A percentile compares a stretch with the other conserved stretches of the same genome.
Evolutionary conservation across 2,797 vertebrate genomes (phyloP).

Genomic region (Coracias cyanogaster): DNA sequence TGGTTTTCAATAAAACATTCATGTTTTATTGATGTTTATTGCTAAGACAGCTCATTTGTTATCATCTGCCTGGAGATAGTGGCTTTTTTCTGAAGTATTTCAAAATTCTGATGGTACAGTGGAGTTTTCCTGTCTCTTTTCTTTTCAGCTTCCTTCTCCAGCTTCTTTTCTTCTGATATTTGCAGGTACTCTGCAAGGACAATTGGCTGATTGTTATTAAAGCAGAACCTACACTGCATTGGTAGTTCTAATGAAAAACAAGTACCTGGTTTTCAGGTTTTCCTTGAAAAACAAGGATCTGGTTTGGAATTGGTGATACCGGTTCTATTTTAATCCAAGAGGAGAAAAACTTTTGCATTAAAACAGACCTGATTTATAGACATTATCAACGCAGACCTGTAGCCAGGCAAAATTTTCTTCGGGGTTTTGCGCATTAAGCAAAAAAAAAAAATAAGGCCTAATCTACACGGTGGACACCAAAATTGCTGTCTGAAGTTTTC

Average conservation of each 20-base stretch:
- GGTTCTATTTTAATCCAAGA: background rate
- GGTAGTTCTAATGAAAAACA: background rate
- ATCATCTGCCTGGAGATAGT: background rate
- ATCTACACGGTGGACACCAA: background rate
- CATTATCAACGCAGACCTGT: background rate
- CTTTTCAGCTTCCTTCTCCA: background rate
- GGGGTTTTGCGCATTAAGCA: background rate
- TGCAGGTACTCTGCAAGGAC: slow-evolving; percentile 13
- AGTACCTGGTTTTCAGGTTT: too few species aligned
- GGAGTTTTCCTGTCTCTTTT: background rate
- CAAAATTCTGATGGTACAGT: background rate
- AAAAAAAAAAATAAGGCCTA: background rate
- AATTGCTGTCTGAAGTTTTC: background rate
- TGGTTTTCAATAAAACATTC: background rate
- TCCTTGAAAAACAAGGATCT: too few species aligned
- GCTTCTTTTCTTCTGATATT: slow-evolving; percentile 14
- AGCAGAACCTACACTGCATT: background rate
- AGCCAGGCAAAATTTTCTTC: background rate
- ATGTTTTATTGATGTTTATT: too few species aligned
- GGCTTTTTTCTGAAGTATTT: background rate
- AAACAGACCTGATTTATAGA: background rate
- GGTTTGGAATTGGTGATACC: background rate
- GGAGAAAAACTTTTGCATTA: background rate
- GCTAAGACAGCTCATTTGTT: slow-evolving; percentile 14
- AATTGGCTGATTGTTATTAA: slow-evolving; percentile 10